A percentile compares a stretch with the other conserved stretches of the same genome.
These are phyloP conservation scores for Micropterix aruncella DNA, from an alignment of 2,888 invertebrate genomes.

Conservation along the genomic window DNA sequence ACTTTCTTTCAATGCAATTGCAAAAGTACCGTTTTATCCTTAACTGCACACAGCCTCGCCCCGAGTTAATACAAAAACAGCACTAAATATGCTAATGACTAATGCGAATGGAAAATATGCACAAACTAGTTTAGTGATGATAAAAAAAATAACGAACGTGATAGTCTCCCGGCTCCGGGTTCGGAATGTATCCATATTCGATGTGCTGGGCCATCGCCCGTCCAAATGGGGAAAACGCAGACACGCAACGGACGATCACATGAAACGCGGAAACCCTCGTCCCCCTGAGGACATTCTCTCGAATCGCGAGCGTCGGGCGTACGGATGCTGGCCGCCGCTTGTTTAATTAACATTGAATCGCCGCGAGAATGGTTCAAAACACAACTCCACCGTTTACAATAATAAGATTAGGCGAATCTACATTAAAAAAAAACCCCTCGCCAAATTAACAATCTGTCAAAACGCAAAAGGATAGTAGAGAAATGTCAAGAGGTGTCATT, in stretches of 20 bases:
- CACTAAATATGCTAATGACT: background rate
- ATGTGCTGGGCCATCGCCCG: constrained; percentile 10
- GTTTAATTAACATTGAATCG: background rate
- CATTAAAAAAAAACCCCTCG: background rate
- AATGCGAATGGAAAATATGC: background rate
- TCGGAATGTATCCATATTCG: constrained; percentile 9
- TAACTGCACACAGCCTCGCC: too few species aligned
- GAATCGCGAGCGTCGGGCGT: constrained; percentile 7
- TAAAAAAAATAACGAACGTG: background rate
- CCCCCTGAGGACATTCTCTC: constrained; percentile 4
- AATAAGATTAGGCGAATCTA: background rate
- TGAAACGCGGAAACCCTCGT: background rate
- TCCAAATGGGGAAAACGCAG: constrained; percentile 6
- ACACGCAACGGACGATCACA: constrained; percentile 8
- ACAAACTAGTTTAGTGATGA: too few species aligned
- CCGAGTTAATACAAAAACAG: too few species aligned
- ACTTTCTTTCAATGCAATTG: too few species aligned
- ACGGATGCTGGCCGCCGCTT: background rate
- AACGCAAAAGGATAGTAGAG: background rate
- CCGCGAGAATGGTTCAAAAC: background rate
- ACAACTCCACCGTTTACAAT: background rate
- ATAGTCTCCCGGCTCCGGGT: constrained; percentile 7
- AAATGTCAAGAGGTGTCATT: background rate
- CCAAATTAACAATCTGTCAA: background rate
- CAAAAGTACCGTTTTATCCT: too few species aligned